phyloP scores from a whole-genome alignment of 2,888 invertebrate species.

The Drosophila heteroneura region DNA sequence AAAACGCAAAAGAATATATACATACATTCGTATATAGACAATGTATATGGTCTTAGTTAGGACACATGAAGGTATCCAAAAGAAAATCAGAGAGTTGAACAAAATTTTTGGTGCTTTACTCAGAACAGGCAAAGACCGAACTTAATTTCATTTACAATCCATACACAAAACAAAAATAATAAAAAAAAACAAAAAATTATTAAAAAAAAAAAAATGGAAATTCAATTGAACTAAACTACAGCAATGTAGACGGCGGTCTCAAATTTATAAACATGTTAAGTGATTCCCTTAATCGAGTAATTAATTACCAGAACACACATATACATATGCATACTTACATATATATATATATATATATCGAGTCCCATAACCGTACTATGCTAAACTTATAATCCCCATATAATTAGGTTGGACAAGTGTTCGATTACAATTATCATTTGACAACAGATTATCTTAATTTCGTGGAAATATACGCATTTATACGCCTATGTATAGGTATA shows the following conservation, averaged over 20 bases:
- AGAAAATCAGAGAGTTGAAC: constrained; percentile 14
- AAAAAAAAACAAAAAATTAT: background rate
- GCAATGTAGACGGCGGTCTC: constrained; percentile 17
- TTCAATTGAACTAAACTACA: background rate
- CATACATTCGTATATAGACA: constrained; percentile 5
- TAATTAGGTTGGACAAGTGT: background rate
- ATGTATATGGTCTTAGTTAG: constrained; percentile 39
- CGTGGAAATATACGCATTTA: background rate
- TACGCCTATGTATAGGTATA: background rate
- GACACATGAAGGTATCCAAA: constrained; percentile 10
- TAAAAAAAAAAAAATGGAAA: background rate
- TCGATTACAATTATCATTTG: constrained; percentile 33
- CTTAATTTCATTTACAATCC: constrained; percentile 12
- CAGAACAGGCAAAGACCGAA: constrained; percentile 27
- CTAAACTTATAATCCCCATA: constrained; percentile 16
- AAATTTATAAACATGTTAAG: constrained; percentile 26
- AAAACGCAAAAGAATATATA: background rate
- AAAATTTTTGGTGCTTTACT: constrained; percentile 52
- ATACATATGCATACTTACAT: constrained; percentile 3
- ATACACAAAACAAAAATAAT: background rate
- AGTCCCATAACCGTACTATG: constrained; percentile 32
- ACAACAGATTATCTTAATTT: constrained; percentile 38
- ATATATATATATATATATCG: constrained; percentile 11
- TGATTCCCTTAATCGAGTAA: constrained; percentile 7
- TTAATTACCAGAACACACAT: constrained; percentile 3